These are phyloP conservation scores for Homalodisca vitripennis DNA, from an alignment of 1,140 invertebrate species.

Conservation along the genomic window DNA sequence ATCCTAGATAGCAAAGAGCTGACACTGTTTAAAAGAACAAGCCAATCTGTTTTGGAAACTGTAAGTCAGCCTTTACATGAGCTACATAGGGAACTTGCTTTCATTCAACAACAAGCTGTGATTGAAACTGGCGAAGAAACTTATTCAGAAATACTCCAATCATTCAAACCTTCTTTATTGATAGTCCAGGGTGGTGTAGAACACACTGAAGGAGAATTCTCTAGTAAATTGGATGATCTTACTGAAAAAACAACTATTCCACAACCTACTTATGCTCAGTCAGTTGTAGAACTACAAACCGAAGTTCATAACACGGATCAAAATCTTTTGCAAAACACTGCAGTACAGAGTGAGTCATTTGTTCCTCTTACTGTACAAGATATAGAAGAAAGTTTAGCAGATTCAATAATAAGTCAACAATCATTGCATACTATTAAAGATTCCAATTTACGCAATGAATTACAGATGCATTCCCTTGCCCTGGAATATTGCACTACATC, in stretches of 20 bases:
- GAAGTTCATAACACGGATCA: not conserved
- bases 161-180: constrained; percentile 34
- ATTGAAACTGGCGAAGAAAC: constrained; percentile 52
- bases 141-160: constrained; percentile 30
- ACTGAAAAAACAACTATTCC: constrained; percentile 29
- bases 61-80: constrained; percentile 51
- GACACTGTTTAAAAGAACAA: constrained; percentile 35
- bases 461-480: not conserved
- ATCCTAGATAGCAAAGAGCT: constrained; percentile 19
- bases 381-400: constrained; percentile 22
- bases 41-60: constrained; percentile 39
- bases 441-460: constrained; percentile 2
- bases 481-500: not conserved
- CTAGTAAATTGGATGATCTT: constrained; percentile 33
- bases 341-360: not conserved
- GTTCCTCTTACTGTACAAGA: constrained; percentile 28
- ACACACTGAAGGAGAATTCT: constrained; percentile 32
- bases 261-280: constrained; percentile 25
- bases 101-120: constrained; percentile 66
- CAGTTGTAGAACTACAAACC: constrained; percentile 28
- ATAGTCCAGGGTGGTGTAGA: constrained; percentile 34
- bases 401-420: constrained; percentile 4
- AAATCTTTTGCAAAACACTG: not conserved
- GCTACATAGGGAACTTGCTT: constrained; percentile 59
- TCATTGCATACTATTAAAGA: not conserved